These are phyloP conservation scores for Chelonia mydas DNA, from an alignment of 2,797 vertebrate species.

Conservation along the genomic window DNA sequence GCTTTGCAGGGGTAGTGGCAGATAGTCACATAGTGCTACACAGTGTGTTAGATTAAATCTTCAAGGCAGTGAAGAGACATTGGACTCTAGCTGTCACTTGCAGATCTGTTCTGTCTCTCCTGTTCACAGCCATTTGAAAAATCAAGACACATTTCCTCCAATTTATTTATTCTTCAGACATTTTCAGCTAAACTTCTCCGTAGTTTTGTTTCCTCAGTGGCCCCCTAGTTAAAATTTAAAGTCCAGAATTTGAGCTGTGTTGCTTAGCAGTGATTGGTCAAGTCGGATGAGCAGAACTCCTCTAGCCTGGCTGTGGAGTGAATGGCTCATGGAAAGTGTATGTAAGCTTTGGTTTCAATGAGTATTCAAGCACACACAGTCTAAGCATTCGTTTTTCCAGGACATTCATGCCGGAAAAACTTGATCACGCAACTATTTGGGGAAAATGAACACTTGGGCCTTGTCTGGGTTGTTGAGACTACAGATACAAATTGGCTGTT, in stretches of 20 bases:
- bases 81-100: neutral
- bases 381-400: neutral
- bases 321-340: neutral
- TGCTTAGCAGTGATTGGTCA: neutral
- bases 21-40: neutral
- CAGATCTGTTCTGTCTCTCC: neutral
- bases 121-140: neutral
- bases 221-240: neutral
- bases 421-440: accelerated
- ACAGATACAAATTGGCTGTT: neutral
- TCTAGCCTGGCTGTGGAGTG: neutral
- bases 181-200: neutral
- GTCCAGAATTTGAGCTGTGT: neutral
- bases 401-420: neutral
- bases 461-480: accelerated
- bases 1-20: neutral
- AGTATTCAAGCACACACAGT: neutral
- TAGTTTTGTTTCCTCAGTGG: neutral
- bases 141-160: neutral
- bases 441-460: neutral
- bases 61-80: neutral
- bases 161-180: accelerated
- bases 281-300: neutral
- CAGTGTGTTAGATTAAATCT: neutral
- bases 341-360: neutral